phyloP scores from a whole-genome alignment of 1,140 invertebrate genomes.

The Melitaea cinxia region DNA sequence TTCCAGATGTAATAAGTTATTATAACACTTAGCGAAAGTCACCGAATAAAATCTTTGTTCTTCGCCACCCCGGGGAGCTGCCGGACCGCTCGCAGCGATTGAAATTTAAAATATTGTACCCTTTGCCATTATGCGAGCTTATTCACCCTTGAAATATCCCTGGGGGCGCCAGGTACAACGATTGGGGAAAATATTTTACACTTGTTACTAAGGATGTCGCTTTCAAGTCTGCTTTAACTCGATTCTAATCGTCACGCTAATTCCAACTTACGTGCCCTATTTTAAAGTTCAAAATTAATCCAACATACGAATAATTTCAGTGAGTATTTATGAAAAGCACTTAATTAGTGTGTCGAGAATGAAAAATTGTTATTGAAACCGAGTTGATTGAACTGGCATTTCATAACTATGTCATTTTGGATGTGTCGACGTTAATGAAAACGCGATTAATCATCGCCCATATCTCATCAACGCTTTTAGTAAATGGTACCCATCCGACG shows the following conservation, averaged over 20 bases:
- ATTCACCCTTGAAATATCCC: constrained; percentile 83
- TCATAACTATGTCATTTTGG: constrained; percentile 80
- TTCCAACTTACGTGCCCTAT: constrained; percentile 38
- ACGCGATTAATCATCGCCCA: constrained; percentile 72
- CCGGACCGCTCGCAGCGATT: constrained; percentile 79
- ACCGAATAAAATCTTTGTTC: constrained; percentile 75
- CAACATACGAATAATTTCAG: constrained; percentile 35
- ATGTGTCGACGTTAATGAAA: constrained; percentile 77
- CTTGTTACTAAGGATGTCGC: constrained; percentile 80
- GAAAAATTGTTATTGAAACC: constrained; percentile 82
- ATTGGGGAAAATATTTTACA: constrained; percentile 81
- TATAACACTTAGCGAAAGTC: constrained; percentile 75
- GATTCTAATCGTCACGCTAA: constrained; percentile 41
- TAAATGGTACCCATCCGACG: constrained; percentile 54
- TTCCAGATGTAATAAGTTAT: constrained; percentile 58
- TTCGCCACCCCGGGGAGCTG: constrained; percentile 54
- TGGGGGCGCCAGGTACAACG: constrained; percentile 78
- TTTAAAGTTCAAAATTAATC: constrained; percentile 48
- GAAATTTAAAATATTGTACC: constrained; percentile 83
- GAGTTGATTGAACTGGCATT: constrained; percentile 77
- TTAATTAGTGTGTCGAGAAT: constrained; percentile 81
- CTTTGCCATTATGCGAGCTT: constrained; percentile 82
- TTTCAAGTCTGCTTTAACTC: constrained; percentile 61
- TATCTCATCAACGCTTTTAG: constrained; percentile 59
- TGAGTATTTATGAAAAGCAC: constrained; percentile 78